Percentiles rank a stretch among this genome's conserved stretches.
Evolutionary conservation across 2,888 invertebrate species (phyloP).

Genomic region (Mellilla xanthometata): DNA sequence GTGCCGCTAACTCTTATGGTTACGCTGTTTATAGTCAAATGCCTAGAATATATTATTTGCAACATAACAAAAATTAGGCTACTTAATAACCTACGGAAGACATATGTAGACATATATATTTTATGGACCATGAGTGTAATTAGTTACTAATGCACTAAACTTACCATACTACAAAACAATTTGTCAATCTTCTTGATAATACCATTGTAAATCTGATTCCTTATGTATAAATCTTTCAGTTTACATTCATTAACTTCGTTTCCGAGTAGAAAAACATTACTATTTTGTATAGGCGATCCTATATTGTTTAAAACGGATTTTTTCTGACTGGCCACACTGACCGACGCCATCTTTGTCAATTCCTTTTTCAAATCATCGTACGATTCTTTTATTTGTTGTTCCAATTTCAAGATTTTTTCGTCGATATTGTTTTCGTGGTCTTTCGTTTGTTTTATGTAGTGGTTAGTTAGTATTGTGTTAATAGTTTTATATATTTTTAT

Average conservation of each 20-base stretch:
- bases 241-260: constrained; percentile 63
- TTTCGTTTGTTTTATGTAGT: constrained; percentile 68
- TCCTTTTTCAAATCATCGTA: constrained; percentile 62
- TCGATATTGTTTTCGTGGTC: constrained; percentile 64
- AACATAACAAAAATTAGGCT: no score
- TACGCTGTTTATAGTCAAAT: no score
- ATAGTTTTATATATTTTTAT: constrained; percentile 75
- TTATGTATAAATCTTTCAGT: constrained; percentile 56
- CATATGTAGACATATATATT: no score
- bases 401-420: constrained; percentile 60
- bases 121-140: no score
- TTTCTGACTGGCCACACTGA: constrained; percentile 52
- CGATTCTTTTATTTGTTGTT: constrained; percentile 59
- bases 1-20: no score
- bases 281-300: constrained; percentile 57
- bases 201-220: constrained; percentile 68
- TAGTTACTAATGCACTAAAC: no score
- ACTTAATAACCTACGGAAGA: no score
- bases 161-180: constrained; percentile 72
- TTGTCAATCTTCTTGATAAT: constrained; percentile 73
- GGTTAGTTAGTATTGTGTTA: constrained; percentile 72
- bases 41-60: no score
- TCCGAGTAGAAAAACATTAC: constrained; percentile 62
- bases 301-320: constrained; percentile 40
- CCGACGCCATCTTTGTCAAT: constrained; percentile 47